Percentiles rank a stretch among this genome's conserved stretches.
These are phyloP conservation scores for Oligia latruncula DNA, from an alignment of 2,888 invertebrate genomes.

Conservation along the genomic window DNA sequence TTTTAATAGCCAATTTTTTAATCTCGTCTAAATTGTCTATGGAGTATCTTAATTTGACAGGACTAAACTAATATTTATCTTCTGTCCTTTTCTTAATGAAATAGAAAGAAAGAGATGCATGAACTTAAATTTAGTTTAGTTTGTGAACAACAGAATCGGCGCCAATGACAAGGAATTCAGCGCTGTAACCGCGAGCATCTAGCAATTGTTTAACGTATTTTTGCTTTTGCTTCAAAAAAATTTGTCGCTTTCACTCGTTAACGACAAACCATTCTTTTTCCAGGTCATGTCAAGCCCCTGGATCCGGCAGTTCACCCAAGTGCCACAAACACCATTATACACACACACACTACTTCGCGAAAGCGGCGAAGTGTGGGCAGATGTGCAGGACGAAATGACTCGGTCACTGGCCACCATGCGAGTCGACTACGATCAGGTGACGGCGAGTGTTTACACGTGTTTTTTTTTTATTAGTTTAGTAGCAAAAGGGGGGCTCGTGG, in stretches of 20 bases:
- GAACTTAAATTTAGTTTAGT: no score
- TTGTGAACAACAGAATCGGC: no score
- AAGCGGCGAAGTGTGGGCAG: constrained; percentile 98
- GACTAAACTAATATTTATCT: no score
- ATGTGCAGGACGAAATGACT: constrained; percentile 99
- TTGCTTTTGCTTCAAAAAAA: no score
- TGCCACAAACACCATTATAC: constrained; percentile 98
- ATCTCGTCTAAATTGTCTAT: no score
- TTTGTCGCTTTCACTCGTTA: neutral
- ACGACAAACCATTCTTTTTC: neutral
- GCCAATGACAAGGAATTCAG: no score
- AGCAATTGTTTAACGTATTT: no score
- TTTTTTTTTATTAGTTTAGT: constrained; percentile 13
- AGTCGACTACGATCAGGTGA: constrained; percentile 98
- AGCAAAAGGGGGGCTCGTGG: neutral
- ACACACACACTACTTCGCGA: constrained; percentile 97
- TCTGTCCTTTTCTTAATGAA: no score
- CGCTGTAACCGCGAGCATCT: no score
- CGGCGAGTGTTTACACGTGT: constrained; percentile 57
- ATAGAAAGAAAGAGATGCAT: no score
- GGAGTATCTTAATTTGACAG: no score
- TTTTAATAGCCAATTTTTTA: no score
- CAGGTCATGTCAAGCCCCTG: constrained; percentile 88
- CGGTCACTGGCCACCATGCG: constrained; percentile 99
- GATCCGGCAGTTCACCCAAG: constrained; percentile 93